Evolutionary conservation across 1,140 invertebrate species (phyloP), one percentile per base, ranked within the genome.

Genomic region (Philopotamus ludificatus): DNA sequence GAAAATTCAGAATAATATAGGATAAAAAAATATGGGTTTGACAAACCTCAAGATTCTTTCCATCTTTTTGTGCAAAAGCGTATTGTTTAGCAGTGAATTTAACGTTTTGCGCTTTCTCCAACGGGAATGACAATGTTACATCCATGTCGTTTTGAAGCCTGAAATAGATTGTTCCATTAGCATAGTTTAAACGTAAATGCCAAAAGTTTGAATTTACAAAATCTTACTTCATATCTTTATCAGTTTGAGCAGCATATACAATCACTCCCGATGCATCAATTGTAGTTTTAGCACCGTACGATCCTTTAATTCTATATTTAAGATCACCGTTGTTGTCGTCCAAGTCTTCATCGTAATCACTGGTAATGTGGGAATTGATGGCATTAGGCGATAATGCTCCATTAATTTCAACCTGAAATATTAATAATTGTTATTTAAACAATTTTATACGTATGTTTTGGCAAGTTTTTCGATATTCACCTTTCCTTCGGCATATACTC

Each of bases 51-150:
- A 71, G 47, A 3, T 39, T 42, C 23, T 25, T 61, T 3, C 76
- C 74, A 62, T 77, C 74, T 16, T 55, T 55, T 39, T 25, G n/a
- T 39, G 1, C 4, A 2, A n/a, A 34, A 15, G 1, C 20, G 10
- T 16, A 1, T 16, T 55, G 7, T 10, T 34, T 34, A 10, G 8
- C 1, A 0, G 72, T 66, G 63, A 72, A 72, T 55, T 79, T 81
- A 53, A 82, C 74, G 64, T 79, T 76, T 47, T 79, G 77, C 1
- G 74, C 74, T 47, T 80, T 76, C 58, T 81, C 77, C 41, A 79
- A 70, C 1, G 79, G 79, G 44, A 80, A 57, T 3, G 73, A 18
- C 8, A 71, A 1, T 7, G 61, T 23, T 3, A 68, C 12, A 21
- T 47, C 39, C 4, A 64, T 4, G 12, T 68, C 63, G 28, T 45